phyloP scores from a whole-genome alignment of 2,113 vertebrate genomes.

The Mus pahari region DNA sequence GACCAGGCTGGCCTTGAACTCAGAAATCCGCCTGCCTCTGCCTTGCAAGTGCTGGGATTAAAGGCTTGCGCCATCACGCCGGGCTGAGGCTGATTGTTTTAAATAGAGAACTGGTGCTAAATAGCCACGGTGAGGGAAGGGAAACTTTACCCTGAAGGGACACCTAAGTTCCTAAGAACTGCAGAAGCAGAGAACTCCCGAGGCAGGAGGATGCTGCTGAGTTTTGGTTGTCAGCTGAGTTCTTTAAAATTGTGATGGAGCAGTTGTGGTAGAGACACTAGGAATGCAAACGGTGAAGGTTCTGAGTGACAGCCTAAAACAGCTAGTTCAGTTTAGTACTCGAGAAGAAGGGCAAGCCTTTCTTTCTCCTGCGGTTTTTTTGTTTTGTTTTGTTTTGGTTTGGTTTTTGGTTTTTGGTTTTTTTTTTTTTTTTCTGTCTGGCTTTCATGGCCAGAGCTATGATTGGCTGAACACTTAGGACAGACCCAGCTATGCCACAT shows the following conservation, averaged over 20 bases:
- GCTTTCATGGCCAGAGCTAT: neutral
- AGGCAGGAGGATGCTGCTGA: neutral
- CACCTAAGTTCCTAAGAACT: neutral
- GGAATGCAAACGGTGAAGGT: neutral
- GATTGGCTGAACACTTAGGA: neutral
- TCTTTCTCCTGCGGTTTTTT: neutral
- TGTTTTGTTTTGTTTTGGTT: no score
- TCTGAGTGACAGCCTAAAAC: neutral
- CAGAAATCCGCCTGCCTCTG: no score
- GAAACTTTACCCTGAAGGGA: neutral
- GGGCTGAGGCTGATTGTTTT: neutral
- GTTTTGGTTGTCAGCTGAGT: neutral
- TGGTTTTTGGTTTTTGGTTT: no score
- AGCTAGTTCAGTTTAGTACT: neutral
- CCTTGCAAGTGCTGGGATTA: no score
- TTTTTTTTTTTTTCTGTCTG: no score
- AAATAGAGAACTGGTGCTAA: neutral
- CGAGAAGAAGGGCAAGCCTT: neutral
- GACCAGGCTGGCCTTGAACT: no score
- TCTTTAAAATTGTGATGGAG: neutral
- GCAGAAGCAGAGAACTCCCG: neutral
- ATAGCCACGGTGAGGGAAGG: neutral
- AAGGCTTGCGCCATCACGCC: no score
- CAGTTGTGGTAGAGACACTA: neutral
- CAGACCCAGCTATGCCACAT: no score